phyloP scores from a whole-genome alignment of 1,140 invertebrate genomes.

The Metopolophium dirhodum region DNA sequence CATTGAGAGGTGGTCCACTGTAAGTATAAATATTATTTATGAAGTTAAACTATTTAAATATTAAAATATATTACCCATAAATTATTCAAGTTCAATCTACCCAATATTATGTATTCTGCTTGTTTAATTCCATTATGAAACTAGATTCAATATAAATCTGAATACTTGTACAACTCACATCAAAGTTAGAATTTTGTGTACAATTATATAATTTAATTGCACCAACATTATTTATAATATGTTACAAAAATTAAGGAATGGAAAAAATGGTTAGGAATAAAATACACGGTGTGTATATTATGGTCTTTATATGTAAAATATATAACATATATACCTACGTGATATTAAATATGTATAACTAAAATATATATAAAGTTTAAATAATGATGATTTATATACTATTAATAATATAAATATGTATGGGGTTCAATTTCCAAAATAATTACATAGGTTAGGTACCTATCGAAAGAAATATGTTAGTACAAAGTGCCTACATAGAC shows the following conservation, averaged over 20 bases:
- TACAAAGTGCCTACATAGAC: no score
- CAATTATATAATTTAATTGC: no score
- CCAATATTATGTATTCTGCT: not conserved
- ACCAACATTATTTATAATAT: no score
- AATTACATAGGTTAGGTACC: no score
- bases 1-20: conserved; percentile 73
- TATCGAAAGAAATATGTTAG: no score
- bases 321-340: not conserved
- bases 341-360: not conserved
- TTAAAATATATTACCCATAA: not conserved
- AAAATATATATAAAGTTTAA: not conserved
- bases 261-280: no score
- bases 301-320: not conserved
- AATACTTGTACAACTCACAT: no score
- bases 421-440: no score
- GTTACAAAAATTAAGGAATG: no score
- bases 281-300: no score
- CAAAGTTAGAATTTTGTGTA: no score
- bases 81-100: not conserved
- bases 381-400: not conserved
- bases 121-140: not conserved
- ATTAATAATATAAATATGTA: not conserved
- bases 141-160: not conserved
- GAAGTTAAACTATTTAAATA: not conserved
- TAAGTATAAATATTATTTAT: conserved; percentile 67